Percentiles rank a stretch among this genome's conserved stretches.
Conservation (phyloP, 2,113 vertebrate genomes). For the Cairina moschata region DNA sequence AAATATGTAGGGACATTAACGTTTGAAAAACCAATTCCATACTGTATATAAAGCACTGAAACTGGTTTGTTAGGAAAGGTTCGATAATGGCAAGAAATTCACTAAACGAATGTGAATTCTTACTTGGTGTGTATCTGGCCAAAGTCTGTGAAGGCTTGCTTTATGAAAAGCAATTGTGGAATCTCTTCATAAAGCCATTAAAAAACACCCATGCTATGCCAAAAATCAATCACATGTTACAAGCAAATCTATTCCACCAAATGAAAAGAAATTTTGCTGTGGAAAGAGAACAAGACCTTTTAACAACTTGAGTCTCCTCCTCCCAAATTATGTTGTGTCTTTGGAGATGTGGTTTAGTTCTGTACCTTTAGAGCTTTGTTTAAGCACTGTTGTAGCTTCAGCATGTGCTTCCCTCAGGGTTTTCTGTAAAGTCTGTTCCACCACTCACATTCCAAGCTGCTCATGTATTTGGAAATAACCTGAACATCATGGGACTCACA, state of each 20-base stretch:
- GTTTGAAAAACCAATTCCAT: background rate
- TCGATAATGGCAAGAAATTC: background rate
- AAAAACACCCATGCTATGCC: background rate
- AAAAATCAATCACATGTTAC: background rate
- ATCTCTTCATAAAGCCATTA: background rate
- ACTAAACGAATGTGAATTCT: background rate
- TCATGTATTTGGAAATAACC: background rate
- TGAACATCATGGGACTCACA: background rate
- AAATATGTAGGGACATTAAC: background rate
- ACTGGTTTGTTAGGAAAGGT: background rate
- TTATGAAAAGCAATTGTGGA: background rate
- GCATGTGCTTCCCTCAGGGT: background rate
- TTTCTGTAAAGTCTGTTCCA: conserved; percentile 18
- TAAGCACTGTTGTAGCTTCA: background rate
- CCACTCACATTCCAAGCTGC: background rate
- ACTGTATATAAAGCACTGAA: background rate
- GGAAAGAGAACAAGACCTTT: background rate
- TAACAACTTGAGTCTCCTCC: background rate
- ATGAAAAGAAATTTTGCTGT: background rate
- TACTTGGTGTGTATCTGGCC: background rate
- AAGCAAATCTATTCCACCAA: background rate
- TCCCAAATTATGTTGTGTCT: background rate
- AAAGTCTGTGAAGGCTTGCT: background rate
- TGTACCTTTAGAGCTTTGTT: rapidly evolving
- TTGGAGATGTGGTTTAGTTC: background rate